A percentile compares a stretch with the other conserved stretches of the same genome.
These are phyloP conservation scores for Apodemia zela DNA, from an alignment of 2,888 invertebrate genomes.

Conservation along the genomic window DNA sequence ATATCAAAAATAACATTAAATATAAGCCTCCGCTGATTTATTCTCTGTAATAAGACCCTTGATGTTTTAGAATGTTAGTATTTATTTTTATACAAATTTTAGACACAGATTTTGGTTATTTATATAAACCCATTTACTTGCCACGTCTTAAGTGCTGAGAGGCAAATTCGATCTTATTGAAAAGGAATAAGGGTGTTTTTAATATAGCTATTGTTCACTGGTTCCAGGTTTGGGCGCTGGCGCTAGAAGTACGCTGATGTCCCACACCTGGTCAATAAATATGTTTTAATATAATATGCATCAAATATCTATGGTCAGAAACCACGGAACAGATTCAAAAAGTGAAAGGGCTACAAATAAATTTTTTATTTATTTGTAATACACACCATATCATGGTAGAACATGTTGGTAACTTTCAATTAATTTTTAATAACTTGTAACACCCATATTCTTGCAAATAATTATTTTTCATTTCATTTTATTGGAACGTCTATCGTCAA, in stretches of 20 bases:
- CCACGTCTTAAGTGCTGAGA: constrained; percentile 13
- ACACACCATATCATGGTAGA: too few species aligned
- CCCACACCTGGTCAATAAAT: constrained; percentile 82
- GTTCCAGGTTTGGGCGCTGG: constrained; percentile 59
- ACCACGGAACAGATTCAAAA: too few species aligned
- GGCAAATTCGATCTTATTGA: constrained; percentile 24
- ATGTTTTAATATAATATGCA: neutral
- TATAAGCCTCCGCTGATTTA: too few species aligned
- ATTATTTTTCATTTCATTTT: too few species aligned
- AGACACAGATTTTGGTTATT: neutral
- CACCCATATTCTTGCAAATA: too few species aligned
- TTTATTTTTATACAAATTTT: neutral
- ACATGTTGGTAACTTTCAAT: too few species aligned
- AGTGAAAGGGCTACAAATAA: too few species aligned
- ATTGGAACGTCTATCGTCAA: too few species aligned
- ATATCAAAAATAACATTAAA: too few species aligned
- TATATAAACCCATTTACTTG: neutral
- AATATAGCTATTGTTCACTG: constrained; percentile 44
- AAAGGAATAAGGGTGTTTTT: constrained; percentile 19
- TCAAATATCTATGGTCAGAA: too few species aligned
- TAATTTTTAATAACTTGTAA: too few species aligned
- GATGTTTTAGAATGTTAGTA: neutral
- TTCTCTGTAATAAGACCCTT: neutral
- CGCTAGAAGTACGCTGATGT: constrained; percentile 84
- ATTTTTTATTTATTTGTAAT: too few species aligned